Evolutionary conservation across 2,888 invertebrate species (phyloP).

Genomic region (Lasioglossum marginatum): DNA sequence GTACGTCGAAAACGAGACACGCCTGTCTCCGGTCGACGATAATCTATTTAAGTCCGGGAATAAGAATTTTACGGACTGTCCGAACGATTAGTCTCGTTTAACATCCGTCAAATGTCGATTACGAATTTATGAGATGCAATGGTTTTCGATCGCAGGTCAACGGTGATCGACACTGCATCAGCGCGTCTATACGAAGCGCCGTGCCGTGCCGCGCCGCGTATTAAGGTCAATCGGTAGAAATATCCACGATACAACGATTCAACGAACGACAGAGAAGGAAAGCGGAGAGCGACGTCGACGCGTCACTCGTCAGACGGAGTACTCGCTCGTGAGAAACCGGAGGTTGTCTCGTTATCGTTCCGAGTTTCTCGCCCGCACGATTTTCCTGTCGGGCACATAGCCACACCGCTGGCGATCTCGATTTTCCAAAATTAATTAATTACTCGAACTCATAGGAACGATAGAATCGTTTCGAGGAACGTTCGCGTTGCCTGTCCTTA

Average conservation of each 20-base stretch:
- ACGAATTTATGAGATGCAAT: slow-evolving; percentile 53
- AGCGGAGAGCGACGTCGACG: slow-evolving; percentile 51
- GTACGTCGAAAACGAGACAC: neutral
- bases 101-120: slow-evolving; percentile 25
- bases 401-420: neutral
- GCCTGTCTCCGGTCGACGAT: neutral
- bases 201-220: slow-evolving; percentile 42
- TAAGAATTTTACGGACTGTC: slow-evolving; percentile 38
- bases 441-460: slow-evolving; percentile 25
- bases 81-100: slow-evolving; percentile 38
- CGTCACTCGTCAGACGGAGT: slow-evolving; percentile 21
- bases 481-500: slow-evolving; percentile 51
- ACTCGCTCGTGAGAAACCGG: neutral
- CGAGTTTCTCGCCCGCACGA: neutral
- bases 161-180: slow-evolving; percentile 49
- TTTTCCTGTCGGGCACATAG: neutral
- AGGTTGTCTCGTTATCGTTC: neutral
- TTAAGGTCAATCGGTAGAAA: slow-evolving; percentile 69
- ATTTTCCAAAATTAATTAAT: neutral
- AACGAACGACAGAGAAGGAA: slow-evolving; percentile 33
- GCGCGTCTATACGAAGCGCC: slow-evolving; percentile 44
- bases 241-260: slow-evolving; percentile 49
- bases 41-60: slow-evolving; percentile 20
- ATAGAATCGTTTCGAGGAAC: slow-evolving; percentile 57
- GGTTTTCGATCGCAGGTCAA: slow-evolving; percentile 60